Conservation (phyloP, 2,888 invertebrate genomes). For the Pterostichus madidus region DNA sequence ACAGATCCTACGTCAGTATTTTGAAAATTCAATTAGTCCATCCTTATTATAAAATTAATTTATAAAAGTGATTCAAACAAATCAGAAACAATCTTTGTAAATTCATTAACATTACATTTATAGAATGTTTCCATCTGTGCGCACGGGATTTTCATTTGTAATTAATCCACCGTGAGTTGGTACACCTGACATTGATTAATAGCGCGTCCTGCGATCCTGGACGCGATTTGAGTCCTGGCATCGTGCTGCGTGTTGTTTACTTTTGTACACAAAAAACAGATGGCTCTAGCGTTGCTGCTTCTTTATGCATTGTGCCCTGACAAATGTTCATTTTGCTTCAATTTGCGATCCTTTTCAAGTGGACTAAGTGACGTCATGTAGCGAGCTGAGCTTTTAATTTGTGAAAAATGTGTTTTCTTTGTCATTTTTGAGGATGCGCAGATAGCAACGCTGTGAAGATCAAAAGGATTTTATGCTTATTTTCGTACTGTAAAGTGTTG, state of each 20-base stretch:
- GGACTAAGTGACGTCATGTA: slow-evolving; percentile 49
- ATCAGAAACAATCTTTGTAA: slow-evolving; percentile 12
- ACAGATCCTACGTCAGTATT: too few relatives aligned
- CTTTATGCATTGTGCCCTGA: slow-evolving; percentile 40
- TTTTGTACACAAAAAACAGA: slow-evolving; percentile 47
- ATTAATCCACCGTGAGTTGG: slow-evolving; percentile 32
- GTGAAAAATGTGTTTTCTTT: slow-evolving; percentile 44
- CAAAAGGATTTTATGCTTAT: slow-evolving; percentile 23
- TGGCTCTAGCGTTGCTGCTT: neutral
- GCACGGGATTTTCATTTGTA: slow-evolving; percentile 45
- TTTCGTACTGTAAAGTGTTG: neutral
- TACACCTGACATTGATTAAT: slow-evolving; percentile 64
- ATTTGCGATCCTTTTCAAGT: slow-evolving; percentile 50
- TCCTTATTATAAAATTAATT: neutral
- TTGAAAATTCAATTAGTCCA: too few relatives aligned
- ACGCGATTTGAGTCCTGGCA: neutral
- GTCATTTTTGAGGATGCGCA: neutral
- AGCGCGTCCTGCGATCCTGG: slow-evolving; percentile 41
- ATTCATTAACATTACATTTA: slow-evolving; percentile 43
- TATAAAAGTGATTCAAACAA: neutral
- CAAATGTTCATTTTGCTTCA: slow-evolving; percentile 54
- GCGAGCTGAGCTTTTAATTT: slow-evolving; percentile 39
- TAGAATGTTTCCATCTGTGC: slow-evolving; percentile 40
- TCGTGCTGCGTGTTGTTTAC: slow-evolving; percentile 15
- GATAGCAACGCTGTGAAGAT: neutral